phyloP scores from a whole-genome alignment of 2,888 invertebrate genomes.

The Lampropteryx suffumata region DNA sequence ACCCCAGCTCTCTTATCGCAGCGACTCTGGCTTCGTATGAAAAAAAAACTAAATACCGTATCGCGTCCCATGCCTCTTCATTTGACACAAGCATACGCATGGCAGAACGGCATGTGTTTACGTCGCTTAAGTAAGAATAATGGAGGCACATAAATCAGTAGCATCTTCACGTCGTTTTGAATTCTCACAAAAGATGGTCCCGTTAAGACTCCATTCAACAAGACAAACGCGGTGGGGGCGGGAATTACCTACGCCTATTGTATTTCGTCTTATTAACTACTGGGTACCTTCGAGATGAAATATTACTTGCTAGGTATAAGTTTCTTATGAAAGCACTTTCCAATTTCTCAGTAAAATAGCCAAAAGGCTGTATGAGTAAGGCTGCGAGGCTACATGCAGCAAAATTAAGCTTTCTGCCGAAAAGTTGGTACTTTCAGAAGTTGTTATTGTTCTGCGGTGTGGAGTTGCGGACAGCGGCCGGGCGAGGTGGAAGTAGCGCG shows the following conservation, averaged over 20 bases:
- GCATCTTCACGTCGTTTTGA: slow-evolving; percentile 70
- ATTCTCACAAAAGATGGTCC: slow-evolving; percentile 62
- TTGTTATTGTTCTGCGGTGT: slow-evolving; percentile 46
- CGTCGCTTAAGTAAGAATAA: slow-evolving; percentile 74
- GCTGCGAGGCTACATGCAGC: slow-evolving; percentile 36
- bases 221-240: slow-evolving; percentile 42
- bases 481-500: slow-evolving; percentile 40
- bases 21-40: slow-evolving; percentile 4
- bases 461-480: slow-evolving; percentile 32
- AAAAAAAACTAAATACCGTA: slow-evolving; percentile 27
- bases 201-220: slow-evolving; percentile 49
- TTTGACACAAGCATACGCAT: slow-evolving; percentile 37
- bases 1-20: too few relatives aligned
- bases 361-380: too few relatives aligned
- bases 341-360: background rate
- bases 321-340: background rate
- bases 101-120: slow-evolving; percentile 67
- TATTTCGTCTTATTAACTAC: slow-evolving; percentile 40
- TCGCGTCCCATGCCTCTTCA: slow-evolving; percentile 32
- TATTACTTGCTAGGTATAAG: background rate
- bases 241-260: slow-evolving; percentile 38
- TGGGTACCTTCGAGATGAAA: slow-evolving; percentile 8
- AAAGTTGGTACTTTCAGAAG: slow-evolving; percentile 50
- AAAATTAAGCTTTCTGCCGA: slow-evolving; percentile 46
- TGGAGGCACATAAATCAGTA: slow-evolving; percentile 69